These are phyloP conservation scores for Drosophila saltans DNA, from an alignment of 1,140 invertebrate genomes.

Conservation along the genomic window DNA sequence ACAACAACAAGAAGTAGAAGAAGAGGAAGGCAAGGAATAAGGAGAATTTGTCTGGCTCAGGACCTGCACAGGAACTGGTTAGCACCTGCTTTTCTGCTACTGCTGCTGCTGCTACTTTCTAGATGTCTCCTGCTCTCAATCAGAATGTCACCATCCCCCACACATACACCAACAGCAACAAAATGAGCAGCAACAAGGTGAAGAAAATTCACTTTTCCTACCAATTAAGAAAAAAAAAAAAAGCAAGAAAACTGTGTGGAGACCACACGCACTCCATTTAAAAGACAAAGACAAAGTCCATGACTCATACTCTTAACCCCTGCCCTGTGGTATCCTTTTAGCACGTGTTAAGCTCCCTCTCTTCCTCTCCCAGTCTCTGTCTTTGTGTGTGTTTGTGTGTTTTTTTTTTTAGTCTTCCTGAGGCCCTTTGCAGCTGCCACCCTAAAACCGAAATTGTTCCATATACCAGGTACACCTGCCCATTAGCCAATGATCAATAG, in stretches of 20 bases:
- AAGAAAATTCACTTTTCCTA: constrained; percentile 4
- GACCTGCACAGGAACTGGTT: constrained; percentile 46
- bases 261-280: constrained; percentile 47
- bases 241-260: constrained; percentile 49
- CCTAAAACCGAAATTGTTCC: constrained; percentile 5
- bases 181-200: constrained; percentile 58
- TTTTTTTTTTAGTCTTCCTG: not conserved
- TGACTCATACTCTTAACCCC: constrained; percentile 19
- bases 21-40: not conserved
- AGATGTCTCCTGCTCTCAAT: constrained; percentile 69
- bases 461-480: constrained; percentile 34
- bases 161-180: constrained; percentile 33
- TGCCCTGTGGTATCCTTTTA: constrained; percentile 24
- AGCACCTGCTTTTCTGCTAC: constrained; percentile 48
- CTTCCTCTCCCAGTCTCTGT: too few relatives aligned
- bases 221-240: constrained; percentile 76
- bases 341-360: constrained; percentile 39
- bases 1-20: not conserved
- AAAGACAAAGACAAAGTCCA: not conserved
- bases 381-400: too few relatives aligned
- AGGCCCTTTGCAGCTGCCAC: constrained; percentile 36
- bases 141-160: constrained; percentile 61
- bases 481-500: constrained; percentile 62
- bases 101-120: constrained; percentile 31
- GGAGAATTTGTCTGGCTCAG: constrained; percentile 31